A percentile compares a stretch with the other conserved stretches of the same genome.
phyloP scores from a whole-genome alignment of 2,113 vertebrate species.

The Pelodiscus sinensis region DNA sequence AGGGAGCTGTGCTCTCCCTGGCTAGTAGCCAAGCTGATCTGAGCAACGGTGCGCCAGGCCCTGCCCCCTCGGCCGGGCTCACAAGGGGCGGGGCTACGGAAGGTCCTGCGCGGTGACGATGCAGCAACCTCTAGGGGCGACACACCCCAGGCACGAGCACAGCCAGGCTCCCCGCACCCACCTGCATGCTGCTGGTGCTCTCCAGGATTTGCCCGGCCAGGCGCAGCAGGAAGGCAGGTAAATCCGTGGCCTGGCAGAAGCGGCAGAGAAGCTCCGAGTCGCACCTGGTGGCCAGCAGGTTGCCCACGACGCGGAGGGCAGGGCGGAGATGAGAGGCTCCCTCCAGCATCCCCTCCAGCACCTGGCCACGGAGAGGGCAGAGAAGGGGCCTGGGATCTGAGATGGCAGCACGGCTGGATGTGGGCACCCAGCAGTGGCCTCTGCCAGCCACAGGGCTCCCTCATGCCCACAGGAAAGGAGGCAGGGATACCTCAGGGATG shows the following conservation, averaged over 20 bases:
- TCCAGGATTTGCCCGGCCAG: slow-evolving; percentile 80
- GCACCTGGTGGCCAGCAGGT: slow-evolving; percentile 79
- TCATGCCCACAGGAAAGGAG: neutral
- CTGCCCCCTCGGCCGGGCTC: neutral
- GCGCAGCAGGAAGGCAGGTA: slow-evolving; percentile 82
- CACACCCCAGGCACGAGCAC: neutral
- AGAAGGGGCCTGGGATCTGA: neutral
- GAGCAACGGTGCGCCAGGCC: rapidly evolving
- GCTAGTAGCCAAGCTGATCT: neutral
- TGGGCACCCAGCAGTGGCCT: neutral
- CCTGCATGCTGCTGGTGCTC: slow-evolving; percentile 76
- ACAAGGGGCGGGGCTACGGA: neutral
- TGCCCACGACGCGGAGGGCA: slow-evolving; percentile 79
- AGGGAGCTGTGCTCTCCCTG: neutral
- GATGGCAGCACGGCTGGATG: neutral
- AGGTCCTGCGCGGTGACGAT: neutral
- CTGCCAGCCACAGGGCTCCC: neutral
- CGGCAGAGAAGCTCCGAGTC: slow-evolving; percentile 69
- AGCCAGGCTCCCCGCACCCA: slow-evolving; percentile 39
- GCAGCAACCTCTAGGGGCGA: neutral
- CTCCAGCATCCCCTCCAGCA: slow-evolving; percentile 78
- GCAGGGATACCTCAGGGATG: neutral
- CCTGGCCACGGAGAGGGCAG: slow-evolving; percentile 68
- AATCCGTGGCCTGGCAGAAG: slow-evolving; percentile 78
- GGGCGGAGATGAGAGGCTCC: slow-evolving; percentile 78